Base-by-base conservation (phyloP, 2,797 vertebrate genomes). In the Rhabdomys pumilio region DNA sequence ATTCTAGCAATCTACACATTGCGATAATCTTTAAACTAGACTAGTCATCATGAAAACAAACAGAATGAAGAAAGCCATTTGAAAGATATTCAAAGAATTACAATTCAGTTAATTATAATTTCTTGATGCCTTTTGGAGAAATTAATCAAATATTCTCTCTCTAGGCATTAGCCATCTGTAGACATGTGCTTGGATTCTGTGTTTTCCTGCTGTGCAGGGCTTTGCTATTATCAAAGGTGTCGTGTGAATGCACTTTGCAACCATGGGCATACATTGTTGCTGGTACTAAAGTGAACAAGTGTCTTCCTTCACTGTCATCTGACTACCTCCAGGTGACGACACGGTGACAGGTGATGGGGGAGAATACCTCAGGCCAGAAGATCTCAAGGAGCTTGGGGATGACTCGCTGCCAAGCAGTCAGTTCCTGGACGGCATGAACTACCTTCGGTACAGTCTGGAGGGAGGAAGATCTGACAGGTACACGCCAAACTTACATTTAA, bases 291-390 rank as follows among this genome's bases (percentile, higher is more conserved):
- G 50, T 83, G 41, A 65, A 59, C 77, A 97, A 79, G 82, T 44
- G 31, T 67, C 73, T 50, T 67, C 87, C 38, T 86, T 29, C 84
- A 11, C 82, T 57, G 96, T 80, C 95, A 72, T 6, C 93, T 85
- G 47, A 22, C 97, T 94, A 1, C 96, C 96, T 84, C 17, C 98
- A 99, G 99, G 99, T 81, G 99, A 99, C 59, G 99, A 99, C 98
- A 99, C 99, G 0, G 99, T 99, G 99, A 99, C 99, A 0, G 99
- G 99, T 0, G 99, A 99, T 19, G 99, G 99, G 59, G 99, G 99
- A 57, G 99, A 99, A 97, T 99, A 99, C 93, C 98, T 99, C 10
- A 98, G 99, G 96, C 99, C 99, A 0, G 99, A 99, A 98, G 99
- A 99, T 96, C 98, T 99, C 47, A 98, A 99, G 97, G 99, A 99